Conservation (phyloP, 2,797 vertebrate genomes). For the Picus viridis region DNA sequence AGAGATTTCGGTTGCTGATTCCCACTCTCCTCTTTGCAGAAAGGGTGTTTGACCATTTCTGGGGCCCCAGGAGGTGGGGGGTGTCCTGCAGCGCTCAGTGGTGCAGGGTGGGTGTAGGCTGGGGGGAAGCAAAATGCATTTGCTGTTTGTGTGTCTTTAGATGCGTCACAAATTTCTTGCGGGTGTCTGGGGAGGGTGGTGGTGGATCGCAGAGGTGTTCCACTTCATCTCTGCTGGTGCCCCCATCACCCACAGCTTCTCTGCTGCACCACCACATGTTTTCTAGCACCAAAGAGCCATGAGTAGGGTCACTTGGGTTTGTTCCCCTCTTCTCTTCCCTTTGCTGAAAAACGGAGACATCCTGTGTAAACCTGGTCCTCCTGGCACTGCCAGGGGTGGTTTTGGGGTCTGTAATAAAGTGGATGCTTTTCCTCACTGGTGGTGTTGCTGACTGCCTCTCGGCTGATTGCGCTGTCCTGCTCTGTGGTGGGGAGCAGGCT, state of each 20-base stretch:
- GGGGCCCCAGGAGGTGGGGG: not conserved
- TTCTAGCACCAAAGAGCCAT: conserved; percentile 57
- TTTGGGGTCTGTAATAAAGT: conserved; percentile 76
- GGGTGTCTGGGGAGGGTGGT: not conserved
- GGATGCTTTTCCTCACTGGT: conserved; percentile 64
- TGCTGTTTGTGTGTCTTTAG: not conserved
- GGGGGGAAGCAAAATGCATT: not conserved
- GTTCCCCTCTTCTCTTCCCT: conserved; percentile 18
- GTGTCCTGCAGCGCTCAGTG: not conserved
- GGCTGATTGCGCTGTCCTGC: rapidly evolving
- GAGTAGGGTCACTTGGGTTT: not conserved
- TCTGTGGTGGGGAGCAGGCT: rapidly evolving
- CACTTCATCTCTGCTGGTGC: not conserved
- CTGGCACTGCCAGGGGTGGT: conserved; percentile 39
- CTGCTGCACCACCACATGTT: not conserved
- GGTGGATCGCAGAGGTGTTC: not conserved
- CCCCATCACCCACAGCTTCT: conserved; percentile 10
- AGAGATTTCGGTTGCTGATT: conserved; percentile 29
- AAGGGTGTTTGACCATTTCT: not conserved
- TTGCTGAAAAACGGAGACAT: conserved; percentile 49
- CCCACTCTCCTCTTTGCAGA: conserved; percentile 40
- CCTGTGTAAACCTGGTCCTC: conserved; percentile 43
- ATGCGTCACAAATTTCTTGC: not conserved
- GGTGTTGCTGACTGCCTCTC: not conserved
- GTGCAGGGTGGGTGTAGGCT: not conserved